Conservation (phyloP, 2,888 invertebrate species). For the Poecilus cupreus region DNA sequence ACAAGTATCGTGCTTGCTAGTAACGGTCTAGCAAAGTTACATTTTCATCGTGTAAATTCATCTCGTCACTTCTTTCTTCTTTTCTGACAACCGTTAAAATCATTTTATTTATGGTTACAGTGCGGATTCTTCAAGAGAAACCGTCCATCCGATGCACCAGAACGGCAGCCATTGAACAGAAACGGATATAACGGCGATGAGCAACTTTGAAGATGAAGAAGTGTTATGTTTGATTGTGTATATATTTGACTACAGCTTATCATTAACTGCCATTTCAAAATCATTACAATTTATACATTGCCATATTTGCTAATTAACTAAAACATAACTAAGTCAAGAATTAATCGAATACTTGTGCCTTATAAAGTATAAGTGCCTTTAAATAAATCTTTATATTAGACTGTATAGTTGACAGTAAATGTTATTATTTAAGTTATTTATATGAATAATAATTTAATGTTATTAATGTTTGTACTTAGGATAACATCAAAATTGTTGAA, state of each 20-base stretch:
- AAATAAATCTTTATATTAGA: neutral
- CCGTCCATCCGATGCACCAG: conserved; percentile 87
- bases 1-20: no score
- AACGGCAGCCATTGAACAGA: conserved; percentile 89
- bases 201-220: conserved; percentile 77
- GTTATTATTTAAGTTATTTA: conserved; percentile 55
- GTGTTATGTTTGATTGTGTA: neutral
- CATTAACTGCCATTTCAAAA: neutral
- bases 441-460: conserved; percentile 52
- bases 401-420: conserved; percentile 15
- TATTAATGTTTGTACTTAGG: conserved; percentile 57
- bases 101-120: conserved; percentile 73
- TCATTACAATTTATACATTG: neutral
- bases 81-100: no score
- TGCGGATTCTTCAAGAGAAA: conserved; percentile 95
- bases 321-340: conserved; percentile 28
- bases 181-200: conserved; percentile 86
- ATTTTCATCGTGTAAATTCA: neutral
- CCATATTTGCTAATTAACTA: conserved; percentile 22
- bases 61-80: no score
- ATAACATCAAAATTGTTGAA: conserved; percentile 46
- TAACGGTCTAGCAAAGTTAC: no score
- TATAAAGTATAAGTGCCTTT: conserved; percentile 11
- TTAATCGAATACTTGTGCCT: conserved; percentile 33
- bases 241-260: neutral